Percentiles rank a stretch among this genome's conserved stretches.
Evolutionary conservation across 2,113 vertebrate genomes (phyloP).

Genomic region (Montifringilla adamsi): DNA sequence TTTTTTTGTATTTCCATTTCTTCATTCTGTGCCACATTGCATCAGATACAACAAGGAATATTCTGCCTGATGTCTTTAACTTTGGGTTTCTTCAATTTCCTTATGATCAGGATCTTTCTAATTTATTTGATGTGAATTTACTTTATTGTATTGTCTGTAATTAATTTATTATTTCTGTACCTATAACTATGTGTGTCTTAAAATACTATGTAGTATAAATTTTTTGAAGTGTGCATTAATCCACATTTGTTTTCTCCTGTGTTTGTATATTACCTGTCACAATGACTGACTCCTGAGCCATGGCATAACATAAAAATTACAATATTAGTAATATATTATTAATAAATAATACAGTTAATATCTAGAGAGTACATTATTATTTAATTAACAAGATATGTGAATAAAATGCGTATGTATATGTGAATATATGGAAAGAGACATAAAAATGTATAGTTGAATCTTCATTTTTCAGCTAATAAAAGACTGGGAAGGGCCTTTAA

Average conservation of each 20-base stretch:
- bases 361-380: background rate
- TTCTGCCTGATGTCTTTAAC: background rate
- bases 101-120: background rate
- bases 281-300: background rate
- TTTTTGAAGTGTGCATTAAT: background rate
- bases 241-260: background rate
- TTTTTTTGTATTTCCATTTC: background rate
- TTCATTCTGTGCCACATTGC: background rate
- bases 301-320: background rate
- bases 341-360: background rate
- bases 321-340: too few relatives aligned
- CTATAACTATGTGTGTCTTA: background rate
- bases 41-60: background rate
- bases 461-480: background rate
- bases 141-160: background rate
- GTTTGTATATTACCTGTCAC: background rate
- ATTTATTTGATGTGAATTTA: background rate
- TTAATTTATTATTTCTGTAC: background rate
- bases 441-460: background rate
- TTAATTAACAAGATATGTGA: background rate
- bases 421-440: background rate
- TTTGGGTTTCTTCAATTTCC: background rate
- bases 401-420: background rate
- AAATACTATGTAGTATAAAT: background rate
- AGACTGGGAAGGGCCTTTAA: background rate